These are phyloP conservation scores for Cyanoliseus patagonus DNA, from an alignment of 2,113 vertebrate genomes.

Conservation along the genomic window DNA sequence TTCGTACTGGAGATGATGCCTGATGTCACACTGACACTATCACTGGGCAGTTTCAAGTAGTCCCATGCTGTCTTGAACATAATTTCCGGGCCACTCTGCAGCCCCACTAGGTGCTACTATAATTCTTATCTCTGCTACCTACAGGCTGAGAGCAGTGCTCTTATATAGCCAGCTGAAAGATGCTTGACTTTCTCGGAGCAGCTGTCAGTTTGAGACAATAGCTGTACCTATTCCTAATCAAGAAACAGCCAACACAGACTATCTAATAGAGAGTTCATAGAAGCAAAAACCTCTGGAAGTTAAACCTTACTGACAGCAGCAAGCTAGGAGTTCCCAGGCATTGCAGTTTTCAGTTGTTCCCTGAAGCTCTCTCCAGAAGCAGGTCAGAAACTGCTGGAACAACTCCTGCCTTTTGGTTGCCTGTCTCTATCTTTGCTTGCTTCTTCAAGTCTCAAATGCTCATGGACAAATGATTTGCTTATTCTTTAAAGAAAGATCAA, in stretches of 20 bases:
- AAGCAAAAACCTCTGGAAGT: neutral
- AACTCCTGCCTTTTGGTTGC: neutral
- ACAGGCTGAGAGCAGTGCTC: neutral
- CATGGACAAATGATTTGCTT: neutral
- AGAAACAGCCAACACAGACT: neutral
- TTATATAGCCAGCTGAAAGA: neutral
- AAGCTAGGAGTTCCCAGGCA: neutral
- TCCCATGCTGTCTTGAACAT: neutral
- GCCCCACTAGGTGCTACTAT: neutral
- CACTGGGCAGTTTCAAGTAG: neutral
- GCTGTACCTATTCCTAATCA: neutral
- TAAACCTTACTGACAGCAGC: neutral
- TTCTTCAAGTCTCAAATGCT: neutral
- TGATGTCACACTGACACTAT: neutral
- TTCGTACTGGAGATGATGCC: rapidly evolving
- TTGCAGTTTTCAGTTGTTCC: neutral
- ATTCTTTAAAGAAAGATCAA: neutral
- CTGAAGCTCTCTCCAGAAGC: neutral
- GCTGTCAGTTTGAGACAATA: neutral
- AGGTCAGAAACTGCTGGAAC: neutral
- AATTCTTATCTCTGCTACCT: neutral
- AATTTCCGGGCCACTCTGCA: neutral
- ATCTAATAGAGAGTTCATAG: neutral
- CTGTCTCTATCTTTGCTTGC: neutral
- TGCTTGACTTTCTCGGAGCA: neutral